These are phyloP conservation scores for Bombus terrestris DNA, from an alignment of 1,140 invertebrate genomes.

Conservation along the genomic window DNA sequence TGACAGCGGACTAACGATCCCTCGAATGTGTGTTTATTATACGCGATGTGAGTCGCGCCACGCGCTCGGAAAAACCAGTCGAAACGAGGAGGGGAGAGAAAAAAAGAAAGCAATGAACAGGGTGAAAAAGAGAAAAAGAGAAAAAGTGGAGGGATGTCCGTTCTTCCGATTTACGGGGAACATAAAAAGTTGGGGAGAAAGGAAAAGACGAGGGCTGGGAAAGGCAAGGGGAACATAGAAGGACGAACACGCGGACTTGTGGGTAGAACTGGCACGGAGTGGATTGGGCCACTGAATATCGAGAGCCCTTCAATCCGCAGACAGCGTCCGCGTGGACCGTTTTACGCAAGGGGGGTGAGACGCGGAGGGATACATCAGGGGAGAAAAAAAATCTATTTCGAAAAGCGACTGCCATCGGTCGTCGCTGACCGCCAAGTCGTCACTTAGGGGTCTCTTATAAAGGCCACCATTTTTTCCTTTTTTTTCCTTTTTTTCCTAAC, in stretches of 20 bases:
- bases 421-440: slow-evolving; percentile 53
- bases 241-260: slow-evolving; percentile 62
- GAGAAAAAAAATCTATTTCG: slow-evolving; percentile 75
- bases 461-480: slow-evolving; percentile 19
- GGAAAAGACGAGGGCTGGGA: slow-evolving; percentile 61
- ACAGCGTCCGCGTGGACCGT: slow-evolving; percentile 39
- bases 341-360: background rate
- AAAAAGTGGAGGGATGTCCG: background rate
- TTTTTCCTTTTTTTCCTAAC: background rate
- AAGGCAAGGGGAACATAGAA: slow-evolving; percentile 55
- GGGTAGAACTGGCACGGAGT: slow-evolving; percentile 48
- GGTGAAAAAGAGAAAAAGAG: background rate
- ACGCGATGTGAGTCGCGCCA: slow-evolving; percentile 66
- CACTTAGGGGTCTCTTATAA: slow-evolving; percentile 37
- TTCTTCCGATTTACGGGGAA: slow-evolving; percentile 38
- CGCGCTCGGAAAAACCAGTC: slow-evolving; percentile 60
- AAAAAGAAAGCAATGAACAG: background rate
- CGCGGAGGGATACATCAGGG: slow-evolving; percentile 39
- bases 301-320: slow-evolving; percentile 68
- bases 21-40: slow-evolving; percentile 65
- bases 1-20: slow-evolving; percentile 63
- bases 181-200: slow-evolving; percentile 48
- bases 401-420: slow-evolving; percentile 60
- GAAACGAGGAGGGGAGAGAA: slow-evolving; percentile 51
- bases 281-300: slow-evolving; percentile 71